Percentiles rank a stretch among this genome's conserved stretches.
Evolutionary conservation across 35 echinoderm and acorn worm species (phyloP).

Genomic region (Anneissia japonica): DNA sequence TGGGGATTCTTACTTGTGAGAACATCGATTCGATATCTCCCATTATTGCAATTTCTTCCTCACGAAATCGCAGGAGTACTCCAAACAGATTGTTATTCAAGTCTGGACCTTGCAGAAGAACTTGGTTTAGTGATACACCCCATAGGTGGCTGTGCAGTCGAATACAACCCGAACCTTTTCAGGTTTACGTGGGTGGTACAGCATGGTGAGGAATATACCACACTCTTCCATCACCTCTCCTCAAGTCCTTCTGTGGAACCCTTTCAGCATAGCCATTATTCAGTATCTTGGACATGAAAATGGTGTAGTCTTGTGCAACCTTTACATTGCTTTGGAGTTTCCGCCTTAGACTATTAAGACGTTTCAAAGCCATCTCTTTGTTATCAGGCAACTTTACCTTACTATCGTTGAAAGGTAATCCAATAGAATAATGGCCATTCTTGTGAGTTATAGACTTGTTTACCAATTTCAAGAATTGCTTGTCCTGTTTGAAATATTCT

Average conservation of each 20-base stretch:
- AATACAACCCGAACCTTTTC: too few species aligned
- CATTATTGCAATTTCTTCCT: too few species aligned
- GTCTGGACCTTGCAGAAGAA: too few species aligned
- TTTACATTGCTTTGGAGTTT: background rate
- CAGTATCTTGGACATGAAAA: conserved; percentile 50
- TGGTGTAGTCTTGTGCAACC: conserved; percentile 16
- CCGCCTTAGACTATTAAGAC: conserved; percentile 21
- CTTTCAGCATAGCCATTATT: conserved; percentile 31
- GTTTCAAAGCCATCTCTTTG: background rate
- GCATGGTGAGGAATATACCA: too few species aligned
- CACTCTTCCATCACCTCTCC: too few species aligned
- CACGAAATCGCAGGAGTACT: too few species aligned
- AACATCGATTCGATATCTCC: too few species aligned
- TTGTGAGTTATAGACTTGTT: background rate
- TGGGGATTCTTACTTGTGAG: too few species aligned
- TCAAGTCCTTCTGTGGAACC: conserved; percentile 11
- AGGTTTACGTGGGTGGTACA: too few species aligned
- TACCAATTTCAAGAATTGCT: conserved; percentile 4
- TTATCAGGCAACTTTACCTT: conserved; percentile 25
- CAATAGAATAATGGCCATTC: conserved; percentile 11
- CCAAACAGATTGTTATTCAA: too few species aligned
- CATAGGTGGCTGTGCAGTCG: too few species aligned
- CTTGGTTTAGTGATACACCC: too few species aligned
- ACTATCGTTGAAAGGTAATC: conserved; percentile 11
- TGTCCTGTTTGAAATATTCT: conserved; percentile 18